These are phyloP conservation scores for Tachypleus tridentatus DNA, from an alignment of 1,140 invertebrate species.

Conservation along the genomic window DNA sequence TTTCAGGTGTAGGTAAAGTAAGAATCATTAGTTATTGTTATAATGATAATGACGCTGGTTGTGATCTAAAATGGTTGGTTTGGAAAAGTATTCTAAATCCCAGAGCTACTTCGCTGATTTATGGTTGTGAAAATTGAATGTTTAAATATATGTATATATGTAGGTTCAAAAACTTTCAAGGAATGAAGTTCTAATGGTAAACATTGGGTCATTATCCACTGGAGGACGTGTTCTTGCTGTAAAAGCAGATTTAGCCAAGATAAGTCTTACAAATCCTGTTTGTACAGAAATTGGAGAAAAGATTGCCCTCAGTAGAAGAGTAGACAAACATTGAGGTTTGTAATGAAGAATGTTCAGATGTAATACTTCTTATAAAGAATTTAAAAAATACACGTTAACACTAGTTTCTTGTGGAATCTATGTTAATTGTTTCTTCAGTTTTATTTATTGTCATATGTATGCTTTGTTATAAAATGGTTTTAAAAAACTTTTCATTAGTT, in stretches of 20 bases:
- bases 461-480: not conserved
- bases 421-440: not conserved
- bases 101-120: too few relatives aligned
- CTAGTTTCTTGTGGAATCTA: not conserved
- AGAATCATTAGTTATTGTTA: too few relatives aligned
- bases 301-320: conserved; percentile 91
- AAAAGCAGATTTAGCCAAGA: conserved; percentile 95
- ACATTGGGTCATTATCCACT: conserved; percentile 97
- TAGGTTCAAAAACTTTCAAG: conserved; percentile 76
- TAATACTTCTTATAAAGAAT: not conserved
- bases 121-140: too few relatives aligned
- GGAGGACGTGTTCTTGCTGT: conserved; percentile 93
- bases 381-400: not conserved
- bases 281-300: conserved; percentile 98
- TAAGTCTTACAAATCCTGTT: conserved; percentile 90
- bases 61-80: too few relatives aligned
- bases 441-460: not conserved
- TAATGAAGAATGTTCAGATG: not conserved
- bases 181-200: conserved; percentile 87
- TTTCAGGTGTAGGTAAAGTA: too few relatives aligned
- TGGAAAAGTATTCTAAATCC: too few relatives aligned
- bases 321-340: conserved; percentile 97
- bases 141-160: conserved; percentile 6
- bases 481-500: not conserved
- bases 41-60: too few relatives aligned